Percentiles rank a stretch among this genome's conserved stretches.
phyloP scores from a whole-genome alignment of 2,888 invertebrate genomes.

The Thalpophila matura region DNA sequence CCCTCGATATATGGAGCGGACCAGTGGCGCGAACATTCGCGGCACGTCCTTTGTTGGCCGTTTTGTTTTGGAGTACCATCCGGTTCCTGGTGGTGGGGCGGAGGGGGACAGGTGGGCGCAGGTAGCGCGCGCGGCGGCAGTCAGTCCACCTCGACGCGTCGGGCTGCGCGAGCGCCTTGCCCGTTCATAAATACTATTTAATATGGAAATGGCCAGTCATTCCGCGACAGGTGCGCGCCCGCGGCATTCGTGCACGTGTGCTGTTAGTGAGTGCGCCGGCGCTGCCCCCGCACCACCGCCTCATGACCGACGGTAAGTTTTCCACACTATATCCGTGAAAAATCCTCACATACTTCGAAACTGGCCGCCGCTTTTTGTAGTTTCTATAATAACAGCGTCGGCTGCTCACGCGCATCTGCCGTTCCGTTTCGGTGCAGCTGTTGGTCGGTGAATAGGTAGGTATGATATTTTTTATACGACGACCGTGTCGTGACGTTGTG shows the following conservation, averaged over 20 bases:
- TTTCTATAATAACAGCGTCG: conserved; percentile 79
- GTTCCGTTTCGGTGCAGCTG: conserved; percentile 86
- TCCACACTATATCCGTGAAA: conserved; percentile 68
- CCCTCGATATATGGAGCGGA: conserved; percentile 77
- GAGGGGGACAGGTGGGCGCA: conserved; percentile 89
- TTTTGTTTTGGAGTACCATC: conserved; percentile 91
- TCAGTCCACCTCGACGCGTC: conserved; percentile 86
- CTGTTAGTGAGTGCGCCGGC: conserved; percentile 89
- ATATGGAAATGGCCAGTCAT: conserved; percentile 88
- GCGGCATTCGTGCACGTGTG: conserved; percentile 89
- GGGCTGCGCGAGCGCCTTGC: conserved; percentile 87
- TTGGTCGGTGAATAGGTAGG: conserved; percentile 82
- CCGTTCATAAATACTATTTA: conserved; percentile 78
- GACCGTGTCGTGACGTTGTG: conserved; percentile 71
- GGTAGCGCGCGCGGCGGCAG: conserved; percentile 86
- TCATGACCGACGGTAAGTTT: conserved; percentile 79
- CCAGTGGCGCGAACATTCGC: conserved; percentile 88
- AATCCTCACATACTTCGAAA: conserved; percentile 69
- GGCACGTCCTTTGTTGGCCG: conserved; percentile 90
- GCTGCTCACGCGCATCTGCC: conserved; percentile 86
- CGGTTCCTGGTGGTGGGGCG: conserved; percentile 89
- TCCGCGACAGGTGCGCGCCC: conserved; percentile 90
- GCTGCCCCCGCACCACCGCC: conserved; percentile 74
- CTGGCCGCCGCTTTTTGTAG: conserved; percentile 76
- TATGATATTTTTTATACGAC: conserved; percentile 80